A percentile compares a stretch with the other conserved stretches of the same genome.
These are phyloP conservation scores for Drosophila willistoni DNA, from an alignment of 1,140 invertebrate genomes.

Conservation along the genomic window DNA sequence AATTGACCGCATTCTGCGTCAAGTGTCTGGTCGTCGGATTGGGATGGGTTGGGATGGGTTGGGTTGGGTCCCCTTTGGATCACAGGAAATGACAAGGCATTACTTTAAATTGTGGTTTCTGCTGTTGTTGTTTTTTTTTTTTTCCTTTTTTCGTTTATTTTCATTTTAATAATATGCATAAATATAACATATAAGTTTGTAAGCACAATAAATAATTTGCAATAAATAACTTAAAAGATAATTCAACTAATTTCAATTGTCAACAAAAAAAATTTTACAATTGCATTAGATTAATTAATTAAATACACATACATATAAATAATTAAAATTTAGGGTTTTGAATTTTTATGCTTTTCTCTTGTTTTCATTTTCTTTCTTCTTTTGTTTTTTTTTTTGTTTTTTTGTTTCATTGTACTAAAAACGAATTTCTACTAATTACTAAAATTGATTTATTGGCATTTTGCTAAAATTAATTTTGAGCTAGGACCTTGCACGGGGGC, in stretches of 20 bases:
- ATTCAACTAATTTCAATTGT: slow-evolving; percentile 33
- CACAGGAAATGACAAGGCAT: slow-evolving; percentile 20
- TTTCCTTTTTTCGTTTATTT: not conserved
- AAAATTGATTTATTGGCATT: slow-evolving; percentile 75
- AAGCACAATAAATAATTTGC: slow-evolving; percentile 62
- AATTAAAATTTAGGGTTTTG: slow-evolving; percentile 52
- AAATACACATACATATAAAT: slow-evolving; percentile 1
- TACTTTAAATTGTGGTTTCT: not conserved
- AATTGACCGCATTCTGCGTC: slow-evolving; percentile 68
- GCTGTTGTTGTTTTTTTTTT: not conserved
- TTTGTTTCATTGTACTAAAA: slow-evolving; percentile 42
- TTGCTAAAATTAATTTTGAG: slow-evolving; percentile 74
- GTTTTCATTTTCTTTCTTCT: not conserved
- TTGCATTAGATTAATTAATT: slow-evolving; percentile 44
- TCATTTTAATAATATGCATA: slow-evolving; percentile 59
- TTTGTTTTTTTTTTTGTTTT: too few relatives aligned
- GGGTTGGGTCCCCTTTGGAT: too few relatives aligned
- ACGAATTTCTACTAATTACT: slow-evolving; percentile 59
- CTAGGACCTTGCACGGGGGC: slow-evolving; percentile 49
- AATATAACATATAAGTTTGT: slow-evolving; percentile 54
- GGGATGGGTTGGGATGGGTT: not conserved
- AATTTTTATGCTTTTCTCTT: not conserved
- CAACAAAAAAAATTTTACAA: slow-evolving; percentile 40
- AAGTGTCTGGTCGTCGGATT: not conserved
- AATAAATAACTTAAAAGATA: slow-evolving; percentile 72